These are phyloP conservation scores for Teleogryllus oceanicus DNA, from an alignment of 2,888 invertebrate genomes.

Conservation along the genomic window DNA sequence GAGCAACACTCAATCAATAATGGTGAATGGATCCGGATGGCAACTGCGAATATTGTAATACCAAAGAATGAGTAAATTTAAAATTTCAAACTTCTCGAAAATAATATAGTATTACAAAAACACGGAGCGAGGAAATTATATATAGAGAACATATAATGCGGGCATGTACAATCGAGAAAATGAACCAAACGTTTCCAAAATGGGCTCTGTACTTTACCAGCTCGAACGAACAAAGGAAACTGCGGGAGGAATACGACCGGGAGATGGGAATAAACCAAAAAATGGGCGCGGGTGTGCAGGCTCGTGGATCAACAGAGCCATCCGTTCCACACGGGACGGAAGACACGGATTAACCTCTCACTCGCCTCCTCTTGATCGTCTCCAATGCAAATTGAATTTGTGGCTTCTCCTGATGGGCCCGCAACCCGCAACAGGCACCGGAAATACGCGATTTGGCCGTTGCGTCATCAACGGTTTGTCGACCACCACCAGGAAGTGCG, in stretches of 20 bases:
- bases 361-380: constrained; percentile 18
- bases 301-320: constrained; percentile 6
- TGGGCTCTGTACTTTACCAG: too few species aligned
- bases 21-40: too few species aligned
- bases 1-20: too few species aligned
- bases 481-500: constrained; percentile 18
- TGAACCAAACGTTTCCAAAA: too few species aligned
- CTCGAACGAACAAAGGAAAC: not conserved
- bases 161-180: too few species aligned
- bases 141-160: too few species aligned
- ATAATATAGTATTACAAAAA: too few species aligned
- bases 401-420: not conserved
- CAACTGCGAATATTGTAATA: too few species aligned
- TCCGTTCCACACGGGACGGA: not conserved
- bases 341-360: not conserved
- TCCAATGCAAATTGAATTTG: constrained; percentile 18
- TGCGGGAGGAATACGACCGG: not conserved
- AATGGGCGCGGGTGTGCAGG: not conserved
- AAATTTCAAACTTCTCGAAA: too few species aligned
- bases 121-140: too few species aligned
- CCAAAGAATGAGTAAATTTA: too few species aligned
- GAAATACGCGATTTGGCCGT: constrained; percentile 9
- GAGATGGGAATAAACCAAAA: too few species aligned
- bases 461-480: constrained; percentile 18
- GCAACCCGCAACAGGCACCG: constrained; percentile 18